Evolutionary conservation across 2,113 vertebrate genomes (phyloP), one percentile per base, ranked within the genome.

Genomic region (Rafetus swinhoei): DNA sequence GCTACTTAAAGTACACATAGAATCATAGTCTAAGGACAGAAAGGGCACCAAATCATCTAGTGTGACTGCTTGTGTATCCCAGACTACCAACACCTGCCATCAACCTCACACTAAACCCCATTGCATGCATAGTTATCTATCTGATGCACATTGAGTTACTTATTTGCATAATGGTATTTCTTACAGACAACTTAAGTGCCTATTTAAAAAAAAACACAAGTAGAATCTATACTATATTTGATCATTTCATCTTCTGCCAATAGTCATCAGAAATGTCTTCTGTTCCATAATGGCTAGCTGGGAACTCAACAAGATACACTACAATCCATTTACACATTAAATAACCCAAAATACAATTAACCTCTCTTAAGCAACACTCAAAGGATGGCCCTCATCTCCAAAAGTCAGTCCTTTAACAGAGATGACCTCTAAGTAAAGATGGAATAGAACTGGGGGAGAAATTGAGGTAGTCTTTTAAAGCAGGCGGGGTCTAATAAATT

Each of bases 301-400:
- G 96, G 94, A 97, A 97, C 97, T 93, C 88, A 4, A 52, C 16
- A 85, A 85, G 88, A 86, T 86, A 82, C 91, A 92, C 81, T 93
- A 53, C 1, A 2, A 82, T 96, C 95, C 50, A 84, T 90, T 93
- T 89, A 89, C 60, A 60, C 90, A 86, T 94, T 96, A 90, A 95
- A 93, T 82, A 95, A 90, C 74, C 83, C 82, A 85, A 93, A 96
- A 74, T 79, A 92, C 79, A 76, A 79, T 52, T 87, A 65, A 81
- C 89, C 86, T 86, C 65, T 89, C 69, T 95, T 77, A 77, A 77
- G 22, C 22, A 45, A 25, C 22, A 22, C 39, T 77, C 45, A 77
- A 25, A 50, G 22, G 10, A 79, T 53, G 65, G 7, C 18, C 18
- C 18, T 7, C 4, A 2, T 4, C 32, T n/a, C 65, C n/a, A 4